Base-by-base conservation (phyloP, 2,113 vertebrate species). In the Parus major region DNA sequence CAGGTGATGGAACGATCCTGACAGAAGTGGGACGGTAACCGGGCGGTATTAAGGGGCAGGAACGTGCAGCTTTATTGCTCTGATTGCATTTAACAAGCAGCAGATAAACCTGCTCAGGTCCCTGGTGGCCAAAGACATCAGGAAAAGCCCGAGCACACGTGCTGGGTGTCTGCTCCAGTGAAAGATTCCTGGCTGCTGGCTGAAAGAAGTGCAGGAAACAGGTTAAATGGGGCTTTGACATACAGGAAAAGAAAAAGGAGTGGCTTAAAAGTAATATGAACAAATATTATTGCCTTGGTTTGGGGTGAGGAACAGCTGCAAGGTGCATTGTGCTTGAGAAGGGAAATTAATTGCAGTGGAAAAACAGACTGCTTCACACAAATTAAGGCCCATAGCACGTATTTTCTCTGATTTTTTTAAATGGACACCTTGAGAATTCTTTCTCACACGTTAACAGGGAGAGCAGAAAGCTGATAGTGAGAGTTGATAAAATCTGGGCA, bases 201-300 rank as follows among this genome's bases (percentile, higher is more conserved):
- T 50, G 12, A 9, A 59, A 90, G 71, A 59, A 90, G 68, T 21
- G 93, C 93, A 97, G 97, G 95, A 97, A 96, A 79, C 10, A 46
- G 94, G 85, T 91, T 87, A 80, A 78, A 70, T 36, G n/a, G 44
- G 15, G 17, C 93, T 93, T 77, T 64, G 83, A 64, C 88, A 36
- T 18, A 56, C 84, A 91, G 97, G 96, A 94, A 93, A 83, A 77
- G 82, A 66, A 71, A 59, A 91, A 56, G 55, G 64, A 61, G 50
- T 72, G 71, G 50, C 80, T 56, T 72, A 65, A 53, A 94, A 86
- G 73, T 12, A 10, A 12, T 8, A 3, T 2, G 23, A 23, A 33
- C 56, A 79, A 77, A 41, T 44, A 52, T 24, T 28, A 25, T 69
- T 86, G 25, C 61, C 60, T 88, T 69, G 61, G 57, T 53, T 71